Percentiles rank a stretch among this genome's conserved stretches.
Evolutionary conservation across 2,113 vertebrate genomes (phyloP).

Genomic region (Onychostruthus taczanowskii): DNA sequence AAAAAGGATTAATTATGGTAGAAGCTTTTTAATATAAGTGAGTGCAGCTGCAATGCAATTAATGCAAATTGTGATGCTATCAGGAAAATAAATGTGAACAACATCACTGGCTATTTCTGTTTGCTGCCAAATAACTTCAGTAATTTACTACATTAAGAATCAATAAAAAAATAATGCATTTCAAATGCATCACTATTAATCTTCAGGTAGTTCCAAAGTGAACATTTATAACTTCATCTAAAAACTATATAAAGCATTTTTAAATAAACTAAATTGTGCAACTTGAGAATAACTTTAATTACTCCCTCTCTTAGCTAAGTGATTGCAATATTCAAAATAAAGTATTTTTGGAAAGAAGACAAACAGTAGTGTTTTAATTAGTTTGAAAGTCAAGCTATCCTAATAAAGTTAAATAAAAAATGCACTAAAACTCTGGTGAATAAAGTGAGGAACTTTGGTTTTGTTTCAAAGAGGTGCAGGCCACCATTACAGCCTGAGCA

Average conservation of each 20-base stretch:
- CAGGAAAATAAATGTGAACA: conserved; percentile 87
- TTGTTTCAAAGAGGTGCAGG: neutral
- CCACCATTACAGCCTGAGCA: neutral
- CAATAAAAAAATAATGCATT: conserved; percentile 99
- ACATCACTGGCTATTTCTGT: conserved; percentile 86
- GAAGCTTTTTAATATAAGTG: conserved; percentile 99
- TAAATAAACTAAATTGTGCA: conserved; percentile 58
- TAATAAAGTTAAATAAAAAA: conserved; percentile 12
- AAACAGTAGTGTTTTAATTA: conserved; percentile 4
- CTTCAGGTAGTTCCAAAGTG: conserved; percentile 76
- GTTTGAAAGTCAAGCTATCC: neutral
- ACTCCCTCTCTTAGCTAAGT: conserved; percentile 21
- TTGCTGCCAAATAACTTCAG: conserved; percentile 94
- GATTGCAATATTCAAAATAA: conserved; percentile 18
- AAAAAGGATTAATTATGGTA: conserved; percentile 95
- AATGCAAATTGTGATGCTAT: conserved; percentile 91
- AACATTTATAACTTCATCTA: conserved; percentile 84
- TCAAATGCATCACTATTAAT: conserved; percentile 91
- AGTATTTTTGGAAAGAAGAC: conserved; percentile 20
- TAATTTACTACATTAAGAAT: conserved; percentile 99
- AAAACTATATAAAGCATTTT: conserved; percentile 76
- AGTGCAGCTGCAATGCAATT: conserved; percentile 95
- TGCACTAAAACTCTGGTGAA: neutral
- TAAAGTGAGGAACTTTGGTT: neutral
- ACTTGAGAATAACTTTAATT: conserved; percentile 65